Percentiles rank a stretch among this genome's conserved stretches.
These are phyloP conservation scores for Tarsius wallacei DNA, from an alignment of 2,797 vertebrate species.

Conservation along the genomic window DNA sequence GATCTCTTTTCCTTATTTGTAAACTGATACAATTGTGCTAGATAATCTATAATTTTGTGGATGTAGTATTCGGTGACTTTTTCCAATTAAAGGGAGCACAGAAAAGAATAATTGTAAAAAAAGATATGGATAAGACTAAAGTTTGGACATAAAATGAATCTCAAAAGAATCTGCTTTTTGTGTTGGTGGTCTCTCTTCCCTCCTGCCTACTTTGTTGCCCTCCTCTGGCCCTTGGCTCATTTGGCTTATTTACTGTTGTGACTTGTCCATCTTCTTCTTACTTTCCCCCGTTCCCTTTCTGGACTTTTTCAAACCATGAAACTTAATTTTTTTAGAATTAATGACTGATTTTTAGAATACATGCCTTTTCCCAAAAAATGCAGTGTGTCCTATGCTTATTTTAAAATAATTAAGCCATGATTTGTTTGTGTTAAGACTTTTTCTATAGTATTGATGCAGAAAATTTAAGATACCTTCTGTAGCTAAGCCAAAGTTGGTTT, in stretches of 20 bases:
- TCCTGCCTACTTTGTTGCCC: not conserved
- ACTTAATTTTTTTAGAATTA: not conserved
- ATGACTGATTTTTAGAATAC: not conserved
- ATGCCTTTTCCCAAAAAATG: not conserved
- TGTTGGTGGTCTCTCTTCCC: not conserved
- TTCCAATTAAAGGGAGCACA: not conserved
- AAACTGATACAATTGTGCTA: not conserved
- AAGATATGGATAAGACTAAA: not conserved
- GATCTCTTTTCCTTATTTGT: not conserved
- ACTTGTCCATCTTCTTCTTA: not conserved
- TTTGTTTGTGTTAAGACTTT: conserved; percentile 41
- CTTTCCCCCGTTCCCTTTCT: not conserved
- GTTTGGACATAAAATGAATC: conserved; percentile 24
- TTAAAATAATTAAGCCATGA: conserved; percentile 20
- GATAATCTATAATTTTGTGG: not conserved
- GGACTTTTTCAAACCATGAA: not conserved
- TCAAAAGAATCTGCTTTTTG: not conserved
- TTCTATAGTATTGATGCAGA: not conserved
- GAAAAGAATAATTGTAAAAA: conserved; percentile 5
- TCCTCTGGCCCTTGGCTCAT: not conserved
- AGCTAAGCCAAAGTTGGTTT: not conserved
- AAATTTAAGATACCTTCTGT: not conserved
- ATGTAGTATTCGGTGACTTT: not conserved
- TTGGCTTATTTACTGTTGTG: not conserved
- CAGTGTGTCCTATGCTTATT: not conserved